A percentile compares a stretch with the other conserved stretches of the same genome.
Evolutionary conservation across 2,113 vertebrate species (phyloP).

Genomic region (Cololabis saira): DNA sequence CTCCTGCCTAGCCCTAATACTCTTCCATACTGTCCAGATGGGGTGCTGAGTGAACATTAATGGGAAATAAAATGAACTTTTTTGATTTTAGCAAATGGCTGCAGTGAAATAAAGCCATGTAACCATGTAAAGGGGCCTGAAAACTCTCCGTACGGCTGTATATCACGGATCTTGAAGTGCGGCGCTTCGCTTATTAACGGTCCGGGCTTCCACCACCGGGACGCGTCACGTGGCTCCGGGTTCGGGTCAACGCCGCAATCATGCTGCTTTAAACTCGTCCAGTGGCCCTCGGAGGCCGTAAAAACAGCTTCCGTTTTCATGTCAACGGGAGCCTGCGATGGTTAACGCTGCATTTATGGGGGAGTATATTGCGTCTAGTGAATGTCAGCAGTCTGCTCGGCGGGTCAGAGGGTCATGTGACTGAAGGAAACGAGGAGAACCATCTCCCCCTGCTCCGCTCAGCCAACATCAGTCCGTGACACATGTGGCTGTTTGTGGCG

Average conservation of each 20-base stretch:
- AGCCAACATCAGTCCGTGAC: conserved; percentile 30
- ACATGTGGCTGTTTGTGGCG: conserved; percentile 55
- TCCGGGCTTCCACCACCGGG: conserved; percentile 55
- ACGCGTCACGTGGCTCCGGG: conserved; percentile 50
- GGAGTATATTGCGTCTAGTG: conserved; percentile 33
- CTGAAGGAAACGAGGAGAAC: conserved; percentile 13
- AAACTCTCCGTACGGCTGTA: too few species aligned
- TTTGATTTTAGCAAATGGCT: too few species aligned
- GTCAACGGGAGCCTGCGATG: conserved; percentile 59
- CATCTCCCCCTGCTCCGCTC: too few species aligned
- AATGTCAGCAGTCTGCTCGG: conserved; percentile 56
- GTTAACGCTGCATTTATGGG: conserved; percentile 24
- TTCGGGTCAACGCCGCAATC: conserved; percentile 41
- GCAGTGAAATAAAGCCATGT: too few species aligned
- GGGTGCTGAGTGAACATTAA: too few species aligned
- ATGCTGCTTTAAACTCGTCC: conserved; percentile 66
- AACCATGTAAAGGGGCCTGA: too few species aligned
- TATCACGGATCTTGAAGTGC: too few species aligned
- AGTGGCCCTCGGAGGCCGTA: conserved; percentile 68
- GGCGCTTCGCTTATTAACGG: conserved; percentile 58
- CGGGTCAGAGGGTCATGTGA: conserved; percentile 55
- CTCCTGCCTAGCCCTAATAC: too few species aligned
- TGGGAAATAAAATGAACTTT: too few species aligned
- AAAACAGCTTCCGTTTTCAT: conserved; percentile 68
- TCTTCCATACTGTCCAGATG: too few species aligned